phyloP scores from a whole-genome alignment of 2,888 invertebrate genomes.

The Andrena praecox region DNA sequence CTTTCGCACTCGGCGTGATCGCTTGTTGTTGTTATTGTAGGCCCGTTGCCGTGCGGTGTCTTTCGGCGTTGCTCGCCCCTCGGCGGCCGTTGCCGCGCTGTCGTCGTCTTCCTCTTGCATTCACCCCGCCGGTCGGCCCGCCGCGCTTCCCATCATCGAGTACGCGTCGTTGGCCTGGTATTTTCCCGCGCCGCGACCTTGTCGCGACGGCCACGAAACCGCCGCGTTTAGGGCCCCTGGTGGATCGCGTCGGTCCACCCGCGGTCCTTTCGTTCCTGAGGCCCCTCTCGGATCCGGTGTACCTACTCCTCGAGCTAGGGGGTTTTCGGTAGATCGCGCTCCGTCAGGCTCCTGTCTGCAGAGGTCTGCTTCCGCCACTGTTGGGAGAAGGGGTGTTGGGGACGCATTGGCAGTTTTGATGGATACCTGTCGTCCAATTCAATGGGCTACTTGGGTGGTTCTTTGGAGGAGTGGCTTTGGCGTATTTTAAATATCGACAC shows the following conservation, averaged over 20 bases:
- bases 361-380: no score
- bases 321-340: not conserved
- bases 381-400: no score
- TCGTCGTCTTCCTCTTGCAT: conserved; percentile 42
- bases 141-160: conserved; percentile 23
- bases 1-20: conserved; percentile 56
- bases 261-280: not conserved
- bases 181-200: conserved; percentile 53
- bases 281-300: no score
- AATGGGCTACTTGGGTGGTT: no score
- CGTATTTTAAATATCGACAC: no score
- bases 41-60: conserved; percentile 30
- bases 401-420: not conserved
- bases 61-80: conserved; percentile 41
- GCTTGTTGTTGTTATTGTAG: conserved; percentile 59
- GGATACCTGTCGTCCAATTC: no score
- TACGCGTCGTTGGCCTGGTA: conserved; percentile 53
- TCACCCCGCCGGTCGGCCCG: conserved; percentile 32
- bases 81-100: not conserved
- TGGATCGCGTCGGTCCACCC: not conserved
- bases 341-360: no score
- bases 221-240: conserved; percentile 3
- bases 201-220: conserved; percentile 21
- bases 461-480: no score
- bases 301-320: not conserved